phyloP scores from a whole-genome alignment of 2,797 vertebrate genomes.

The Aratinga solstitialis region DNA sequence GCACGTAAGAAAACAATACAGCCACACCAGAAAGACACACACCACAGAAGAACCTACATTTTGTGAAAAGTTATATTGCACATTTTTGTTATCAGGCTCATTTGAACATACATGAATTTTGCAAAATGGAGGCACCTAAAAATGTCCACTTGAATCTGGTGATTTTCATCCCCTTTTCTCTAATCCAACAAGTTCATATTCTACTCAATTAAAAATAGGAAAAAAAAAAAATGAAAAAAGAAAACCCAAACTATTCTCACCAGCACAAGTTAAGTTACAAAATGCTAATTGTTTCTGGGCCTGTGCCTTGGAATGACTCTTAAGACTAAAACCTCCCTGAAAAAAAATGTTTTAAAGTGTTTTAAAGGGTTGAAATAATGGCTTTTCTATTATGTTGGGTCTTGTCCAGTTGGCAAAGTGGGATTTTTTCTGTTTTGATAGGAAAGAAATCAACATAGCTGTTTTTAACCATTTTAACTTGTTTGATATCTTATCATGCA shows the following conservation, averaged over 20 bases:
- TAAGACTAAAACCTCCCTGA: not conserved
- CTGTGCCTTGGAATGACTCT: not conserved
- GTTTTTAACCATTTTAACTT: constrained; percentile 45
- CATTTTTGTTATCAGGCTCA: not conserved
- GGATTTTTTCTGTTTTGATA: constrained; percentile 51
- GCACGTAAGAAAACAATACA: not conserved
- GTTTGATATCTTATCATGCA: constrained; percentile 26
- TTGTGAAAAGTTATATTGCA: not conserved
- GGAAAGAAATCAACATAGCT: constrained; percentile 23
- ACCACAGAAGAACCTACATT: not conserved
- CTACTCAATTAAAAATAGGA: not conserved
- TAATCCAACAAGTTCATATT: not conserved
- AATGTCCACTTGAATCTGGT: not conserved
- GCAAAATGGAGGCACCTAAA: not conserved
- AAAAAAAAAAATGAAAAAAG: accelerated
- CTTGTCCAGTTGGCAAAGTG: not conserved
- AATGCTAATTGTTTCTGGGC: not conserved
- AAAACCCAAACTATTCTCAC: not conserved
- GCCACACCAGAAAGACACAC: not conserved
- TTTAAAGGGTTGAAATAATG: not conserved
- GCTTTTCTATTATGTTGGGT: constrained; percentile 31
- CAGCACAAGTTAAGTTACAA: not conserved
- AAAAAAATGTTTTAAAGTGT: not conserved
- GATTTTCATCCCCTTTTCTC: not conserved
- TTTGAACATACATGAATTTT: not conserved